A percentile compares a stretch with the other conserved stretches of the same genome.
Conservation (phyloP, 1,140 invertebrate genomes). For the Penaeus indicus region DNA sequence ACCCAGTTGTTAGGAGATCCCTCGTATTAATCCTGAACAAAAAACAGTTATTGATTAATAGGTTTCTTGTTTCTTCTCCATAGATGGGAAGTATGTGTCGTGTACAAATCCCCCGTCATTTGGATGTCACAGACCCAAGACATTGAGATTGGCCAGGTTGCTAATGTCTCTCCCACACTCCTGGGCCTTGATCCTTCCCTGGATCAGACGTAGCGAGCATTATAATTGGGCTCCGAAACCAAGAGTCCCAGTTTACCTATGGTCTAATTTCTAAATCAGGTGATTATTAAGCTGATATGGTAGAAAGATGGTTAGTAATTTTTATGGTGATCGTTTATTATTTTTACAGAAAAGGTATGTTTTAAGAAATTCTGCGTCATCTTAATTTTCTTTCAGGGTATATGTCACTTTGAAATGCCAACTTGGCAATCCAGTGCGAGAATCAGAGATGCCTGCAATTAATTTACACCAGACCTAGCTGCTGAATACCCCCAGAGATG, state of each 20-base stretch:
- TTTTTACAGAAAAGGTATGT: neutral
- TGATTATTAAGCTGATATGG: conserved; percentile 58
- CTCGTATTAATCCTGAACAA: no score
- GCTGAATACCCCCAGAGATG: conserved; percentile 81
- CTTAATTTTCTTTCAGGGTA: conserved; percentile 74
- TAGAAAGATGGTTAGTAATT: neutral
- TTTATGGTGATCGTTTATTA: neutral
- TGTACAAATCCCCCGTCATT: conserved; percentile 67
- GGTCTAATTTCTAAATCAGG: conserved; percentile 93
- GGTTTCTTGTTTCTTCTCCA: conserved; percentile 37
- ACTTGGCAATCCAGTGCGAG: conserved; percentile 74
- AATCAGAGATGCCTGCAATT: conserved; percentile 51
- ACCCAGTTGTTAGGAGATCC: no score
- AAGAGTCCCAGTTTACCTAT: conserved; percentile 95
- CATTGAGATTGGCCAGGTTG: conserved; percentile 96
- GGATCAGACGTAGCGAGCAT: conserved; percentile 92
- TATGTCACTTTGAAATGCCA: conserved; percentile 93
- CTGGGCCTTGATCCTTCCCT: conserved; percentile 95
- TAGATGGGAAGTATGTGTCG: conserved; percentile 65
- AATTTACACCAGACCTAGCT: conserved; percentile 70
- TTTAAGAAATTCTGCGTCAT: neutral
- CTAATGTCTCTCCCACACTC: conserved; percentile 95
- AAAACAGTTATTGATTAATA: neutral
- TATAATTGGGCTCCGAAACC: conserved; percentile 92
- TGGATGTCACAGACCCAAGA: conserved; percentile 77